Evolutionary conservation across 2,113 vertebrate species (phyloP).

Genomic region (Pelodiscus sinensis): DNA sequence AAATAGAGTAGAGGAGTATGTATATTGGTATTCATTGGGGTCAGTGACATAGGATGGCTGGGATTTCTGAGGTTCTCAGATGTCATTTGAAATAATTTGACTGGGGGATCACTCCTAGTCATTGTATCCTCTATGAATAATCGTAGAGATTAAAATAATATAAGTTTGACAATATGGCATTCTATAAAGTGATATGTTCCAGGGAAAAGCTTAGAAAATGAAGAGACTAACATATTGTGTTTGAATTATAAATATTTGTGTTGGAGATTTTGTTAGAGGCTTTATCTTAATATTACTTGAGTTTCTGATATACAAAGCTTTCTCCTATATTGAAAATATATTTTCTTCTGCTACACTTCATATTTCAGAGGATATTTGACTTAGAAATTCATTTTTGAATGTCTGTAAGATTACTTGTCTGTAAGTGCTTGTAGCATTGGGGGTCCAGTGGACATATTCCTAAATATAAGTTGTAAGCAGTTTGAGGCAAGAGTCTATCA

Average conservation of each 20-base stretch:
- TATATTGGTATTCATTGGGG: not conserved
- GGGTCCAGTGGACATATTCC: not conserved
- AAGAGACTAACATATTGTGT: not conserved
- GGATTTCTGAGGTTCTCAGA: not conserved
- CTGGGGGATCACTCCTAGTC: not conserved
- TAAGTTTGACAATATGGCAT: not conserved
- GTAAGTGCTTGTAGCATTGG: not conserved
- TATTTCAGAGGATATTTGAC: not conserved
- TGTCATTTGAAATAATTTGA: not conserved
- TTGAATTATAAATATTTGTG: not conserved
- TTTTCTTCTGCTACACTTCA: not conserved
- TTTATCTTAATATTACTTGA: not conserved
- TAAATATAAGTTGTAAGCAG: not conserved
- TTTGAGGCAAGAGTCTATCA: not conserved
- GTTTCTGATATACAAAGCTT: not conserved
- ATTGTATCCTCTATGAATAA: not conserved
- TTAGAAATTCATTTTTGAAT: not conserved
- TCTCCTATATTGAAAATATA: not conserved
- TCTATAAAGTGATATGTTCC: not conserved
- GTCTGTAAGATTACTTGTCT: not conserved
- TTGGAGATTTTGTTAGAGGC: not conserved
- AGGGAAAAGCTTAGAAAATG: not conserved
- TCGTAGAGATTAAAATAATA: not conserved
- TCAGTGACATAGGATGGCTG: not conserved
- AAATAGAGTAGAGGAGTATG: not conserved